phyloP scores from a whole-genome alignment of 2,113 vertebrate species.

The Caranx ignobilis region DNA sequence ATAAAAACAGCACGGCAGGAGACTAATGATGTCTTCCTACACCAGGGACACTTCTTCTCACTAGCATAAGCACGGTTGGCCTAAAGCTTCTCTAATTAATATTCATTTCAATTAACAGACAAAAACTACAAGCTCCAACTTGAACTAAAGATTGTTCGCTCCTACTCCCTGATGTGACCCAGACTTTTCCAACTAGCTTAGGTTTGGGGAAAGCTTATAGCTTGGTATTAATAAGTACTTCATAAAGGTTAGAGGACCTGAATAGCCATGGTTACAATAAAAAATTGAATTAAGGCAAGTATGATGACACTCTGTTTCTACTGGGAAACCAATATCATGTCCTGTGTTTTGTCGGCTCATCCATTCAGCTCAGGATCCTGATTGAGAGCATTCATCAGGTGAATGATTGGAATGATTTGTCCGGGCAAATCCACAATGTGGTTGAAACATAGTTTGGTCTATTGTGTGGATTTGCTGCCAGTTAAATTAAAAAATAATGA shows the following conservation, averaged over 20 bases:
- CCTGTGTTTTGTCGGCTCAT: not conserved
- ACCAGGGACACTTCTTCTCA: not conserved
- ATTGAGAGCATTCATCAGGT: not conserved
- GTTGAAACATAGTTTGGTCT: too few species aligned
- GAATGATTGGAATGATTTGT: not conserved
- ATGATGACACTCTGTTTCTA: too few species aligned
- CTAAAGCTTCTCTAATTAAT: too few species aligned
- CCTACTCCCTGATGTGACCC: not conserved
- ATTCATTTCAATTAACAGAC: too few species aligned
- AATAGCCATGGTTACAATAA: not conserved
- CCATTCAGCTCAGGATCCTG: too few species aligned
- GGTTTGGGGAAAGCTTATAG: not conserved
- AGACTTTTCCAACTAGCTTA: not conserved
- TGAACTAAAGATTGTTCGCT: not conserved
- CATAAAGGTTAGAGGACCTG: not conserved
- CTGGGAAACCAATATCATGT: not conserved
- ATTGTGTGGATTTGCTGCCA: too few species aligned
- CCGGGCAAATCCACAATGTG: too few species aligned
- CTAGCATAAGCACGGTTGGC: not conserved
- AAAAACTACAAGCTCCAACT: not conserved
- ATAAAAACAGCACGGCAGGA: too few species aligned
- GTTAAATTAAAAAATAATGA: too few species aligned
- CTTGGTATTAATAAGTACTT: not conserved
- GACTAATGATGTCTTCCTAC: slow-evolving; percentile 2
- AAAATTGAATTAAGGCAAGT: not conserved